phyloP scores from a whole-genome alignment of 1,140 invertebrate species.

The Nylanderia fulva region DNA sequence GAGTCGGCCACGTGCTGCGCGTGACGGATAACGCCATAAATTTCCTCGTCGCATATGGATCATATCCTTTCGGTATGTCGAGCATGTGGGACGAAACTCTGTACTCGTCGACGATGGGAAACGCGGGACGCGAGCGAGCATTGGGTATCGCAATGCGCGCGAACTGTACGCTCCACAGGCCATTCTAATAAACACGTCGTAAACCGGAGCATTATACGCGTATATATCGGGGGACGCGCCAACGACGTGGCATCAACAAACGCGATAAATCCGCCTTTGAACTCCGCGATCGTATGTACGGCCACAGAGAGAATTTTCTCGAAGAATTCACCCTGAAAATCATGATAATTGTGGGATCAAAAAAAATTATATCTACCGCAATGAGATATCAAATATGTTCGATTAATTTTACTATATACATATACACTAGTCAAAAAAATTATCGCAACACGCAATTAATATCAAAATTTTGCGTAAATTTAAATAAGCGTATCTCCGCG shows the following conservation, averaged over 20 bases:
- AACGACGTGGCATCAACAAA: constrained; percentile 65
- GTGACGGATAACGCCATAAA: constrained; percentile 79
- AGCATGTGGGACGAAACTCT: constrained; percentile 4
- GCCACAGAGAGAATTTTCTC: neutral
- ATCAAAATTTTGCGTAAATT: too few species aligned
- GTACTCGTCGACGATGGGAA: constrained; percentile 54
- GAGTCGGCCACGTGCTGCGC: constrained; percentile 46
- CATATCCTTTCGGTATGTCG: constrained; percentile 40
- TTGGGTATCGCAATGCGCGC: constrained; percentile 57
- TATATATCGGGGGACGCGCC: constrained; percentile 4
- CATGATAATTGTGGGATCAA: too few species aligned
- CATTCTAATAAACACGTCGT: constrained; percentile 75
- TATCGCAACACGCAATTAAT: too few species aligned
- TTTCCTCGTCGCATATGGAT: constrained; percentile 61
- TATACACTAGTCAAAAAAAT: too few species aligned
- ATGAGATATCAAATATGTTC: too few species aligned
- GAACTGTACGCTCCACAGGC: constrained; percentile 49
- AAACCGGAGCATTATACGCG: constrained; percentile 69
- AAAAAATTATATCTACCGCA: too few species aligned
- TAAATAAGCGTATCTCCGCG: too few species aligned
- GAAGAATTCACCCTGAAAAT: too few species aligned
- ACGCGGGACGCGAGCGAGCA: constrained; percentile 59
- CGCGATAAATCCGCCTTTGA: constrained; percentile 34
- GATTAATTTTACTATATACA: too few species aligned
- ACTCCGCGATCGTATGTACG: neutral